Evolutionary conservation across 2,797 vertebrate species (phyloP).

Genomic region (Cirrhinus mrigala): DNA sequence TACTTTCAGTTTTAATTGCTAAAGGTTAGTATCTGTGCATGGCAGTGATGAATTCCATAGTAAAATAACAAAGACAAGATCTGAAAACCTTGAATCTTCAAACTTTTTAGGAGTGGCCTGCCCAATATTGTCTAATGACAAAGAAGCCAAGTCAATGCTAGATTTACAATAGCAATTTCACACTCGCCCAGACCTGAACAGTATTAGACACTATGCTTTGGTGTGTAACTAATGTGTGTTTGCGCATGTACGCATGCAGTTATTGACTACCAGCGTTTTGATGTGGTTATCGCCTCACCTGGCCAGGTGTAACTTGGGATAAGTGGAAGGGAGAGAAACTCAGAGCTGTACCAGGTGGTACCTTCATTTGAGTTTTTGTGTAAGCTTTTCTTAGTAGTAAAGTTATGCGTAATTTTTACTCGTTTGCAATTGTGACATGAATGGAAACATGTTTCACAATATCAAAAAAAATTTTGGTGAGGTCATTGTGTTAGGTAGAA

Average conservation of each 20-base stretch:
- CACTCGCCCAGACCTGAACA: conserved; percentile 37
- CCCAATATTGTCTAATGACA: background rate
- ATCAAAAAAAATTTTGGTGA: too few species aligned
- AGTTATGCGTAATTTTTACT: background rate
- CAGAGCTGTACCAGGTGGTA: conserved; percentile 44
- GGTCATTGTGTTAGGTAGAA: background rate
- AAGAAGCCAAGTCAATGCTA: conserved; percentile 11
- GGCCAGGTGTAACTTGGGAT: conserved; percentile 52
- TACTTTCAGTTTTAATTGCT: background rate
- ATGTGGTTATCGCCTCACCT: conserved; percentile 73
- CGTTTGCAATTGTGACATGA: conserved; percentile 18
- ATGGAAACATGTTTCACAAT: conserved; percentile 12
- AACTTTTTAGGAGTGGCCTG: background rate
- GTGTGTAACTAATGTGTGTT: conserved; percentile 54
- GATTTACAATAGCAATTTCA: conserved; percentile 44
- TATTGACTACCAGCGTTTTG: conserved; percentile 72
- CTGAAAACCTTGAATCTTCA: background rate
- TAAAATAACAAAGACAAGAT: background rate
- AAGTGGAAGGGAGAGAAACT: conserved; percentile 60
- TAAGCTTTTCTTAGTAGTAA: background rate
- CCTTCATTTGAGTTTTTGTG: conserved; percentile 15
- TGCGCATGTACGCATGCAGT: conserved; percentile 57
- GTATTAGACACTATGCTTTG: conserved; percentile 44
- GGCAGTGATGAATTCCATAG: background rate
- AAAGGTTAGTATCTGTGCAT: background rate